phyloP scores from a whole-genome alignment of 2,113 vertebrate species.

The Acrocephalus arundinaceus region DNA sequence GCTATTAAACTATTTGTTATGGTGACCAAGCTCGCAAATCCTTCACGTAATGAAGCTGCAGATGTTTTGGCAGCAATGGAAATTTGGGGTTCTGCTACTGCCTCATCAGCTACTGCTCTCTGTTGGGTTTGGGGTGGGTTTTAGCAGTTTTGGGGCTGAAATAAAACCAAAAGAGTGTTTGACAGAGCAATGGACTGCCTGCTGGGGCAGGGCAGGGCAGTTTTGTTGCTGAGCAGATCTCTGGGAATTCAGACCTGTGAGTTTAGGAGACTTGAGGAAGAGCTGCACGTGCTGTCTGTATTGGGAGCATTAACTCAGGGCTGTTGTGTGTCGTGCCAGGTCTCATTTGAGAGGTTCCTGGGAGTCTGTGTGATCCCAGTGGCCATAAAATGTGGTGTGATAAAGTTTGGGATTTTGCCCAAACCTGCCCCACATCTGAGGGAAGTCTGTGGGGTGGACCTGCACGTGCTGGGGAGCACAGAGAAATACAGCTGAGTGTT shows the following conservation, averaged over 20 bases:
- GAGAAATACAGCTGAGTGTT: accelerated
- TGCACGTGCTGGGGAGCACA: not conserved
- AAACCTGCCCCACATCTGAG: not conserved
- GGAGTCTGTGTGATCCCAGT: not conserved
- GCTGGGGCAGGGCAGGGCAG: not conserved
- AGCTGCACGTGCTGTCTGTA: accelerated
- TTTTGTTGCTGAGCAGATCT: not conserved
- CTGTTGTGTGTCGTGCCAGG: not conserved
- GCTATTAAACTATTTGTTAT: not conserved
- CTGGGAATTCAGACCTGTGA: not conserved
- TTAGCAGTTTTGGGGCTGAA: not conserved
- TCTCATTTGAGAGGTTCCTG: accelerated
- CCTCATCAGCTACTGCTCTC: not conserved
- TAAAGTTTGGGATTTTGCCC: not conserved
- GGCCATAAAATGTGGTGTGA: not conserved
- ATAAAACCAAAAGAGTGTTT: not conserved
- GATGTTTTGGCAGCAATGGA: not conserved
- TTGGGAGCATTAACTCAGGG: not conserved
- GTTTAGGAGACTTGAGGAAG: not conserved
- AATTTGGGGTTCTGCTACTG: not conserved
- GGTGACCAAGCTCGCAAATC: not conserved
- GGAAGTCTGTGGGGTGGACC: accelerated
- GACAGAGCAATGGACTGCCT: not conserved
- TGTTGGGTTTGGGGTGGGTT: not conserved
- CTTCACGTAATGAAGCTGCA: not conserved